A percentile compares a stretch with the other conserved stretches of the same genome.
These are phyloP conservation scores for Cathartes aura DNA, from an alignment of 2,113 vertebrate species.

Conservation along the genomic window DNA sequence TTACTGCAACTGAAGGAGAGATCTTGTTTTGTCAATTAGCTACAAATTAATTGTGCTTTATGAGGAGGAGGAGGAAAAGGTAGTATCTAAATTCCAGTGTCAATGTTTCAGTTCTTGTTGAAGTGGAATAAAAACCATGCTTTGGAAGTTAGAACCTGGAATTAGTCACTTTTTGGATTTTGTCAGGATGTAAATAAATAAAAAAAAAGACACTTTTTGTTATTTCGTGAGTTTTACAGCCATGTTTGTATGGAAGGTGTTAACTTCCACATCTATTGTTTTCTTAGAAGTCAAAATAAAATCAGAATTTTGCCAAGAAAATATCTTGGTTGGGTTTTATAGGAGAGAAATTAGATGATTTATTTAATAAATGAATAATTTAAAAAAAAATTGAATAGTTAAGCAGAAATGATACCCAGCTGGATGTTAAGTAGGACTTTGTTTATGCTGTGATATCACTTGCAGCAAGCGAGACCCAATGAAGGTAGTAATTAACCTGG, in stretches of 20 bases:
- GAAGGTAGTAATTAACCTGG: slow-evolving; percentile 26
- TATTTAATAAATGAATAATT: neutral
- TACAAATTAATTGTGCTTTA: neutral
- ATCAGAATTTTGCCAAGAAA: neutral
- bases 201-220: neutral
- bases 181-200: neutral
- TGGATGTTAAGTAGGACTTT: neutral
- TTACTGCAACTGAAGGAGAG: neutral
- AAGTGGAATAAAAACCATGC: neutral
- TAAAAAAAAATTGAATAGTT: neutral
- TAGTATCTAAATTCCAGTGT: neutral
- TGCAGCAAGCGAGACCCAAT: neutral
- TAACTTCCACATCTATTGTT: neutral
- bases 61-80: neutral
- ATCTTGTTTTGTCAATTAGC: neutral
- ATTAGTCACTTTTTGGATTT: neutral
- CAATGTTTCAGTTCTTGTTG: neutral
- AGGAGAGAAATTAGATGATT: neutral
- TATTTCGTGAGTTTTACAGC: neutral
- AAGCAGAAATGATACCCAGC: neutral
- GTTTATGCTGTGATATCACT: neutral
- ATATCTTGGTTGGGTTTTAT: neutral
- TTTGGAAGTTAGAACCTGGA: neutral
- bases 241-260: neutral
- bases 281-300: neutral